A percentile compares a stretch with the other conserved stretches of the same genome.
These are phyloP conservation scores for Arctopsyche grandis DNA, from an alignment of 1,140 invertebrate species.

Conservation along the genomic window DNA sequence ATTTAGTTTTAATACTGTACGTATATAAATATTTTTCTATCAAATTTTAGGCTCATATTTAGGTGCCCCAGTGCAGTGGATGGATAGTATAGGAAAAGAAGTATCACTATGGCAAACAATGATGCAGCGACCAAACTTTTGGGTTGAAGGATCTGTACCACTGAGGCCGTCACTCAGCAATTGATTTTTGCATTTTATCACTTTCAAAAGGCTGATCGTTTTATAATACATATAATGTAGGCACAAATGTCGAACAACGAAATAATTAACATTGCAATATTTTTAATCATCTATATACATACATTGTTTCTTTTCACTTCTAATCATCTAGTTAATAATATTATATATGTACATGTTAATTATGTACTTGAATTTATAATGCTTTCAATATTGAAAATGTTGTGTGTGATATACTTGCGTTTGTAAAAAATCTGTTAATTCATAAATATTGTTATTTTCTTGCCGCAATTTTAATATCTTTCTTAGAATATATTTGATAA, in stretches of 20 bases:
- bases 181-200: slow-evolving; percentile 55
- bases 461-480: background rate
- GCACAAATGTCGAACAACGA: slow-evolving; percentile 29
- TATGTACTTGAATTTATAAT: no score
- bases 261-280: slow-evolving; percentile 17
- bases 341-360: no score
- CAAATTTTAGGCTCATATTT: slow-evolving; percentile 80
- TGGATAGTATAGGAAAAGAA: slow-evolving; percentile 93
- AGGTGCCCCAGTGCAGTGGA: slow-evolving; percentile 90
- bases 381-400: background rate
- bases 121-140: slow-evolving; percentile 92
- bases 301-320: background rate
- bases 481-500: background rate
- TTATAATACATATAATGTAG: background rate
- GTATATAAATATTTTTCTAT: background rate
- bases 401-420: slow-evolving; percentile 23
- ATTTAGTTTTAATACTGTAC: background rate
- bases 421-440: background rate
- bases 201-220: slow-evolving; percentile 2
- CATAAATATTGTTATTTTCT: slow-evolving; percentile 12
- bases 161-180: slow-evolving; percentile 83
- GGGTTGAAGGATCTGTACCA: slow-evolving; percentile 91
- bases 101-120: slow-evolving; percentile 92
- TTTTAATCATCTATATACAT: slow-evolving; percentile 3
- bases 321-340: no score